Conservation (phyloP, 2,113 vertebrate species). For the Myocastor coypus region DNA sequence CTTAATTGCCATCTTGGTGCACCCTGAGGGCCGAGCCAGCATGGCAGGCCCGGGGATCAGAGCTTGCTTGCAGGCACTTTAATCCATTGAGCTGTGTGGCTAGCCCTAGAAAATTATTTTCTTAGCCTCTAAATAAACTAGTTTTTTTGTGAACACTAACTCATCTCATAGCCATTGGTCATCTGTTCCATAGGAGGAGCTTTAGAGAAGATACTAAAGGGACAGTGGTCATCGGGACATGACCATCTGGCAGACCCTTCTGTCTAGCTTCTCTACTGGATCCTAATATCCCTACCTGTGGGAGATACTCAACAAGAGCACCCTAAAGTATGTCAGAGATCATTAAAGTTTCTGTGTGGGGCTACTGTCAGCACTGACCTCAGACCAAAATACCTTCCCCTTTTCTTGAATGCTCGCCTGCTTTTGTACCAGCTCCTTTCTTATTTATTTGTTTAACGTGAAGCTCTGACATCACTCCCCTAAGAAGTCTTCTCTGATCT, state of each 20-base stretch:
- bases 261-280: not conserved
- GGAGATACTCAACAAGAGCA: constrained; percentile 8
- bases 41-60: no score
- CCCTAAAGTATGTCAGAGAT: not conserved
- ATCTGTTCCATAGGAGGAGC: not conserved
- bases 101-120: not conserved
- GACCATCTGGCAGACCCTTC: not conserved
- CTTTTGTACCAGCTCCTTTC: not conserved
- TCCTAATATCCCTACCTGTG: not conserved
- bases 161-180: not conserved
- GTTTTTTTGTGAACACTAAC: not conserved
- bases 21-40: no score
- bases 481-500: constrained; percentile 7
- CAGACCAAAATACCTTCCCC: not conserved
- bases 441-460: not conserved
- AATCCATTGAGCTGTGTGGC: no score
- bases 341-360: not conserved
- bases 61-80: no score
- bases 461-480: not conserved
- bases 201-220: not conserved
- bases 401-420: not conserved
- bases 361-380: not conserved
- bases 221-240: not conserved
- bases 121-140: not conserved
- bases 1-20: no score